phyloP scores from a whole-genome alignment of 2,888 invertebrate genomes.

The Mechanitis messenoides region DNA sequence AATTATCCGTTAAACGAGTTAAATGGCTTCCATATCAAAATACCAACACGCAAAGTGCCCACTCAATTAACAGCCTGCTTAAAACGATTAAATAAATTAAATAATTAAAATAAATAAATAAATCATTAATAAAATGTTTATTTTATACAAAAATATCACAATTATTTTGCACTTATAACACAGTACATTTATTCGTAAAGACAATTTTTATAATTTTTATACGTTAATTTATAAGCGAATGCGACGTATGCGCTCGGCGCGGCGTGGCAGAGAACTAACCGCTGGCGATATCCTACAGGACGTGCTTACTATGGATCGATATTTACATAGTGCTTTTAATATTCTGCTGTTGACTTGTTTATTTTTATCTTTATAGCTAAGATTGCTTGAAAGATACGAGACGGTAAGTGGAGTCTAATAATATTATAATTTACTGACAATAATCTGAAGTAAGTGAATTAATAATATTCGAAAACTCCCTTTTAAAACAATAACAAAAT shows the following conservation, averaged over 20 bases:
- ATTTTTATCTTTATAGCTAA: slow-evolving; percentile 37
- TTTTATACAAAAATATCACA: neutral
- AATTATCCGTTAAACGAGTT: slow-evolving; percentile 14
- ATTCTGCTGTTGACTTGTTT: slow-evolving; percentile 50
- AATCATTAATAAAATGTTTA: neutral
- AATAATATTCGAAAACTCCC: too few species aligned
- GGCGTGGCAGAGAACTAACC: slow-evolving; percentile 67
- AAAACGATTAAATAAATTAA: neutral
- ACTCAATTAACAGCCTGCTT: neutral
- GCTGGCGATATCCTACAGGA: slow-evolving; percentile 67
- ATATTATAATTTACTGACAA: slow-evolving; percentile 8
- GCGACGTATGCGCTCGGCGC: slow-evolving; percentile 62
- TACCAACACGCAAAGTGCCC: slow-evolving; percentile 14
- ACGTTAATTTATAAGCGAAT: slow-evolving; percentile 49
- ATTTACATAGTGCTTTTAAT: slow-evolving; percentile 72
- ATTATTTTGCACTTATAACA: neutral
- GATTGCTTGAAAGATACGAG: slow-evolving; percentile 30
- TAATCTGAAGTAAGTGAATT: too few species aligned
- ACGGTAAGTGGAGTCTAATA: slow-evolving; percentile 19
- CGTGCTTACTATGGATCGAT: slow-evolving; percentile 71
- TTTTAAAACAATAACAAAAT: too few species aligned
- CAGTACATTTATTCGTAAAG: neutral
- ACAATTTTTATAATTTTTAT: neutral
- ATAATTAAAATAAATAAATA: neutral
- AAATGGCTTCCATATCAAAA: slow-evolving; percentile 26